These are phyloP conservation scores for Ondatra zibethicus DNA, from an alignment of 2,113 vertebrate species.

Conservation along the genomic window DNA sequence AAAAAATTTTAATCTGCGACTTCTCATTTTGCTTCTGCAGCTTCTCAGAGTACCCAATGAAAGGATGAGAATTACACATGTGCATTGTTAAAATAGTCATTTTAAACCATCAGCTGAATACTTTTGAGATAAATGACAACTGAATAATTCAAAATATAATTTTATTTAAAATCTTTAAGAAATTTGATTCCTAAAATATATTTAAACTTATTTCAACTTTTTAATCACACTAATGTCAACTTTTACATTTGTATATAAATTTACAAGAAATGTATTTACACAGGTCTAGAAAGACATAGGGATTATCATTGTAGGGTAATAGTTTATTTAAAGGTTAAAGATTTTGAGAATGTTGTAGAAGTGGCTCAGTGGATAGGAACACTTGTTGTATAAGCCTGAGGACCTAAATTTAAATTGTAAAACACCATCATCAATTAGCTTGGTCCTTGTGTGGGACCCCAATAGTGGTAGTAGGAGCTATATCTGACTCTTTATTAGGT, in stretches of 20 bases:
- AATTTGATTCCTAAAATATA: constrained; percentile 34
- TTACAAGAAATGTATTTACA: neutral
- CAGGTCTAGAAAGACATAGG: neutral
- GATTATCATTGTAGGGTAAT: constrained; percentile 15
- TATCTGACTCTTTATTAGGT: neutral
- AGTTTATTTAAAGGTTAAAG: constrained; percentile 49
- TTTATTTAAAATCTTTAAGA: neutral
- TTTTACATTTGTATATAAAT: constrained; percentile 5
- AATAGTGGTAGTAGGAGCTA: neutral
- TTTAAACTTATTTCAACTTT: neutral
- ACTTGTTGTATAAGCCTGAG: neutral
- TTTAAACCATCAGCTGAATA: neutral
- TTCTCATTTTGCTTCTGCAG: neutral
- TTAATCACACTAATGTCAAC: neutral
- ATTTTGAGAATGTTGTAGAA: neutral
- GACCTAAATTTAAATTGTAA: neutral
- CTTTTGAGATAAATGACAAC: constrained; percentile 41
- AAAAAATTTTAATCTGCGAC: neutral
- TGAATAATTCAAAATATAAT: neutral
- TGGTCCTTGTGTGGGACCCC: neutral
- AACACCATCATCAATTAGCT: neutral
- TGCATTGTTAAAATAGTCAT: neutral
- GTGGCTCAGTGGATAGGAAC: neutral
- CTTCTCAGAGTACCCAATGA: neutral
- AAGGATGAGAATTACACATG: neutral